phyloP scores from a whole-genome alignment of 2,888 invertebrate species.

The Amphipoea oculea region DNA sequence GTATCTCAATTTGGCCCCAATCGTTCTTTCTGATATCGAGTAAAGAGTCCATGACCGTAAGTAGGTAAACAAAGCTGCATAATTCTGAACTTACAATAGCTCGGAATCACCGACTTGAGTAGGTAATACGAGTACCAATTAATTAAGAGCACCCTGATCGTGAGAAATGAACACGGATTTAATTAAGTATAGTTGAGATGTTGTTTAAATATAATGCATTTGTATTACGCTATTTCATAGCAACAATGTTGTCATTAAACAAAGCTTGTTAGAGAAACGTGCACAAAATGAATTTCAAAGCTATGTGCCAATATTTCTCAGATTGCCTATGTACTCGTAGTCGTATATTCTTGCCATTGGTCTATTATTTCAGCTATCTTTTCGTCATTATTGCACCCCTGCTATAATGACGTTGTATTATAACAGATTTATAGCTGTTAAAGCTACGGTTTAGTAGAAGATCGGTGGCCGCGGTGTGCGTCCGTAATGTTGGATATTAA shows the following conservation, averaged over 20 bases:
- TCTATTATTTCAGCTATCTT: neutral
- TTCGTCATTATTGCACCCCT: neutral
- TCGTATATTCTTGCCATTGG: neutral
- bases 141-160: slow-evolving; percentile 50
- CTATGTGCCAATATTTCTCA: neutral
- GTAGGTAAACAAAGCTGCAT: slow-evolving; percentile 42
- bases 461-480: neutral
- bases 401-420: neutral
- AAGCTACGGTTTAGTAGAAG: neutral
- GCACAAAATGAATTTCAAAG: neutral
- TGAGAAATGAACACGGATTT: slow-evolving; percentile 57
- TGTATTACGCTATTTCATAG: slow-evolving; percentile 11
- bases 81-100: slow-evolving; percentile 46
- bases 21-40: neutral
- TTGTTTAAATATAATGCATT: slow-evolving; percentile 34
- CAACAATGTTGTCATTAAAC: slow-evolving; percentile 24
- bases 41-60: slow-evolving; percentile 23
- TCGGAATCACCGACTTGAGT: slow-evolving; percentile 22
- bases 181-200: slow-evolving; percentile 43
- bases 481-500: neutral
- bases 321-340: neutral
- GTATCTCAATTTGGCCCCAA: slow-evolving; percentile 30
- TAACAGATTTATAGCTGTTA: neutral
- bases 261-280: slow-evolving; percentile 8
- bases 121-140: slow-evolving; percentile 44